Evolutionary conservation across 1,140 invertebrate genomes (phyloP), one percentile per base, ranked within the genome.

Genomic region (Druon quercuslanigerum): DNA sequence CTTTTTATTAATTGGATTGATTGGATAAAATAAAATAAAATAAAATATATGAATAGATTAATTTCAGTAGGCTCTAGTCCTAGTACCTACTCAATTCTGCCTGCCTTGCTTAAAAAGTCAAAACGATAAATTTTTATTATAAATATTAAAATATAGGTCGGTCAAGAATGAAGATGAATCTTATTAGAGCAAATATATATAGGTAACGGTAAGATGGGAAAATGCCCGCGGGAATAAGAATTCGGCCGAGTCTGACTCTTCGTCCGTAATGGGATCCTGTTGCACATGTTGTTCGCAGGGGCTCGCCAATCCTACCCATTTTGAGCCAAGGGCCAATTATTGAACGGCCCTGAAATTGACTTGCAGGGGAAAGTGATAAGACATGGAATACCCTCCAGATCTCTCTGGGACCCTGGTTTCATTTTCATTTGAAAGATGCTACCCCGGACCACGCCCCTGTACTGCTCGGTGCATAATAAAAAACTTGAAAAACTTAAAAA

Each of bases 351-450:
- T 84, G 80, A 81, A 82, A 82, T 81, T 74, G 66, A 71, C 75
- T 73, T 79, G 57, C 80, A 85, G 81, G 82, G 77, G 80, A 85
- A 82, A 83, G 80, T 78, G 75, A 82, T 76, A 73, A 72, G 66
- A 79, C 72, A 76, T 25, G 71, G 84, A 81, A 79, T 50, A 66
- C 72, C 84, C 86, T 91, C 86, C 85, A 81, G 78, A 77, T 73
- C 77, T 56, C 76, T 79, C 82, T 91, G 86, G 71, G 90, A 78
- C 83, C 89, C 90, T 91, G 88, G 76, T 91, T 86, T 54, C 72
- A 71, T 83, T 87, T 89, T 89, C 87, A 88, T 89, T 89, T 86
- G 80, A 88, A 90, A 91, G 89, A 90, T 91, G 89, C 88, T 88
- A 90, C 90, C 84, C 88, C 84, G 87, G 81, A 85, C 89, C 89